phyloP scores from a whole-genome alignment of 1,140 invertebrate species.

The Cyclina sinensis region DNA sequence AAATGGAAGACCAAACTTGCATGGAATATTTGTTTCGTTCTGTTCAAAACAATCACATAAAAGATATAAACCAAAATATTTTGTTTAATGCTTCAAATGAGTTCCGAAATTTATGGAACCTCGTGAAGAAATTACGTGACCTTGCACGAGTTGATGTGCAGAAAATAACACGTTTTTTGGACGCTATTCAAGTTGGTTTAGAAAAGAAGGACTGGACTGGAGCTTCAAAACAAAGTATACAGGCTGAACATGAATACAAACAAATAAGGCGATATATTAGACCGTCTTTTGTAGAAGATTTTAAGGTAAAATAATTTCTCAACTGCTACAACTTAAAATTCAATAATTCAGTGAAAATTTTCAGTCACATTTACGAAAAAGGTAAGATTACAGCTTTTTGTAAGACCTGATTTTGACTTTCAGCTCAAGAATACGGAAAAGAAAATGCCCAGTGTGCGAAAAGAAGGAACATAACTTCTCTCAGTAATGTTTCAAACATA shows the following conservation, averaged over 20 bases:
- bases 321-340: too few relatives aligned
- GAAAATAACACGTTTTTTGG: conserved; percentile 25
- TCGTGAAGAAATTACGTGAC: conserved; percentile 22
- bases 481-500: too few relatives aligned
- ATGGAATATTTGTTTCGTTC: conserved; percentile 33
- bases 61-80: conserved; percentile 4
- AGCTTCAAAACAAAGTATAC: neutral
- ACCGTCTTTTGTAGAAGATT: conserved; percentile 18
- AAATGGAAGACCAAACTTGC: conserved; percentile 23
- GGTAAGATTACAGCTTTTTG: too few relatives aligned
- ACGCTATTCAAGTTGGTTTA: conserved; percentile 14
- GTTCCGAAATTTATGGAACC: conserved; percentile 30
- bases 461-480: too few relatives aligned
- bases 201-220: neutral
- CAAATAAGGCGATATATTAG: conserved; percentile 19
- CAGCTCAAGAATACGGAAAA: too few relatives aligned
- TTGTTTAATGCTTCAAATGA: conserved; percentile 37
- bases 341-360: too few relatives aligned
- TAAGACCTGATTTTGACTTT: too few relatives aligned
- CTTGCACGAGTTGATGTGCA: conserved; percentile 20
- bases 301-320: too few relatives aligned
- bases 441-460: too few relatives aligned
- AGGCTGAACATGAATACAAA: conserved; percentile 25
- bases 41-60: neutral
- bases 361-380: too few relatives aligned